These are phyloP conservation scores for Crioceris asparagi DNA, from an alignment of 2,888 invertebrate species.

Conservation along the genomic window DNA sequence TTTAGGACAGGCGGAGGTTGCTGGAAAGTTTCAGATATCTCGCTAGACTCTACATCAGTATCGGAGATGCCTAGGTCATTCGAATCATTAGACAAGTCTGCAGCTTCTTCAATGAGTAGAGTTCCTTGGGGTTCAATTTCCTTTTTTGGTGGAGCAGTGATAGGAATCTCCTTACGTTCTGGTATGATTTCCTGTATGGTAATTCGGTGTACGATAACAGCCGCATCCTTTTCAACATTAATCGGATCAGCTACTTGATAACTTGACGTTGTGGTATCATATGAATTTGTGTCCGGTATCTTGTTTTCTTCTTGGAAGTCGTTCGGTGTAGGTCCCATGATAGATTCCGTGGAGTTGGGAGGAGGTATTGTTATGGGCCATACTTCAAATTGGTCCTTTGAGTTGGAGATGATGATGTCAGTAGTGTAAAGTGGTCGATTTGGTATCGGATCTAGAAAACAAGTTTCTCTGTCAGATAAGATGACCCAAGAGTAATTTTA, in stretches of 20 bases:
- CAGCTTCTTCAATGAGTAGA: conserved; percentile 25
- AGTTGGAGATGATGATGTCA: conserved; percentile 10
- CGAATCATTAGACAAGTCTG: conserved; percentile 20
- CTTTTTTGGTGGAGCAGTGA: conserved; percentile 28
- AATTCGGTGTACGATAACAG: conserved; percentile 23
- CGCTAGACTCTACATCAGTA: conserved; percentile 32
- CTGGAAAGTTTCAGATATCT: conserved; percentile 33
- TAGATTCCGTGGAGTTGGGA: conserved; percentile 11
- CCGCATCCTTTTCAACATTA: conserved; percentile 11
- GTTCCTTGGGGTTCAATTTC: conserved; percentile 21
- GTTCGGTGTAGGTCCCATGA: conserved; percentile 8
- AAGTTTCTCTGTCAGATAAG: too few relatives aligned
- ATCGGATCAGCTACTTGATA: conserved; percentile 12
- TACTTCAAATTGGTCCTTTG: conserved; percentile 13
- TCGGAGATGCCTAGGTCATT: conserved; percentile 25
- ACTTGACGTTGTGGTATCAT: conserved; percentile 6
- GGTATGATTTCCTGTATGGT: conserved; percentile 54
- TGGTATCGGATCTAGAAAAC: conserved; percentile 19
- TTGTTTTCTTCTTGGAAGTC: conserved; percentile 20
- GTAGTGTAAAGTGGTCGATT: conserved; percentile 19
- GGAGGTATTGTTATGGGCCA: conserved; percentile 12
- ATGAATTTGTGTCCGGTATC: conserved; percentile 19
- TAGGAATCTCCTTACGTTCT: conserved; percentile 34
- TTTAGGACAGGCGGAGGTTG: conserved; percentile 35
- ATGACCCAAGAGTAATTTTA: too few relatives aligned